Evolutionary conservation across 2,797 vertebrate species (phyloP).

Genomic region (Anas flavirostris): DNA sequence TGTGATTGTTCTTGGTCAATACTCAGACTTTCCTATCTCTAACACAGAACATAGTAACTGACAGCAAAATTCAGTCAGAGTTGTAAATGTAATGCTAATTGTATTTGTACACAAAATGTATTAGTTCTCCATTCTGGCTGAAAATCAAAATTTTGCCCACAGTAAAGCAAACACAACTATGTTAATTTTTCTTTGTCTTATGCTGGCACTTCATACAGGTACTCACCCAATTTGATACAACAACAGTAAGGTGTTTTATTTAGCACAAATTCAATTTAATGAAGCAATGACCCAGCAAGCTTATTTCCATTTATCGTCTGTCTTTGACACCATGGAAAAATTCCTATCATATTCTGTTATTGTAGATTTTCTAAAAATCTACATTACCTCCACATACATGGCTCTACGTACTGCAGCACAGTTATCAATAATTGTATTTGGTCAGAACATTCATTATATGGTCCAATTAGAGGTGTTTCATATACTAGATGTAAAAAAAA

Average conservation of each 20-base stretch:
- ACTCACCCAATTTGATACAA: background rate
- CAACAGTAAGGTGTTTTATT: background rate
- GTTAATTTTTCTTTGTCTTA: background rate
- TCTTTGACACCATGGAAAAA: background rate
- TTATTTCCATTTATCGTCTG: background rate
- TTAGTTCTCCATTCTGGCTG: background rate
- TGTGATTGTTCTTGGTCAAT: background rate
- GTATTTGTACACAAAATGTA: background rate
- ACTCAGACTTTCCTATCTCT: fast-evolving
- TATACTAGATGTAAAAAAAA: background rate
- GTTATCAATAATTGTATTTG: background rate
- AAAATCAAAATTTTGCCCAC: background rate
- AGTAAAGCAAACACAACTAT: background rate
- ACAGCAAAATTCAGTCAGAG: background rate
- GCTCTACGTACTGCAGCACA: background rate
- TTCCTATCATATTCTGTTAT: background rate
- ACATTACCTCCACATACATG: background rate
- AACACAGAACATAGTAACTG: background rate
- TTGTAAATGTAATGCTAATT: fast-evolving
- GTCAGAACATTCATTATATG: background rate
- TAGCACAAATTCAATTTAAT: background rate
- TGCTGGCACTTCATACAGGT: background rate
- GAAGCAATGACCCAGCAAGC: background rate
- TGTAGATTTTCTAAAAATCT: background rate
- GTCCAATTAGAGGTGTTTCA: background rate